Evolutionary conservation across 2,113 vertebrate species (phyloP), one percentile per base, ranked within the genome.

Genomic region (Brachypteracias leptosomus): DNA sequence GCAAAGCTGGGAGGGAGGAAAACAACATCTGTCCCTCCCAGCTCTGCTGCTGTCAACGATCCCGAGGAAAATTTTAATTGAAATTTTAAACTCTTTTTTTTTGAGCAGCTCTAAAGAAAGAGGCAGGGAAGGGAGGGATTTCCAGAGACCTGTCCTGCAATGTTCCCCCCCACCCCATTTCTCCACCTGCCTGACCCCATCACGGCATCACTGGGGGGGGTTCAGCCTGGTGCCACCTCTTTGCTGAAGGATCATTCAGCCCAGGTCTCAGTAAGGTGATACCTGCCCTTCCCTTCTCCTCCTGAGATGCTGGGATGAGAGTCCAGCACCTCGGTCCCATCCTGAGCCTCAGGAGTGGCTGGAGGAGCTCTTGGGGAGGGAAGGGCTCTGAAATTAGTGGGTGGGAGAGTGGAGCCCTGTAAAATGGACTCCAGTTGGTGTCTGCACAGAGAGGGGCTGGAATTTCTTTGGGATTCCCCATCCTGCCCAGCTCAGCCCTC

Each of bases 11-110:
- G 85, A 74, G 87, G 71, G 85, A 74, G 77, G 13, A 87, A 83
- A 90, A 79, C 77, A 85, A 91, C 94, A 94, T 78, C 92, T 81
- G 68, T 68, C 66, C 72, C 61, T 81, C 76, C 66, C 1, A 29
- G 83, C 84, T 49, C 85, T 12, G 79, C 79, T 75, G 7, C 85
- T 59, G 74, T 28, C 62, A 57, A 31, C 49, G 17, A 26, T 52
- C 28, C 75, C 88, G 17, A 63, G 74, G 84, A 58, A 80, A 62
- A 67, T 54, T 35, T 81, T 63, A 67, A 77, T 54, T 47, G 71
- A 42, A 85, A 93, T 49, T 28, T 38, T 55, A 67, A 62, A 51
- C 58, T 66, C 46, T 31, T 46, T 22, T 31, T 14, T 44, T 62
- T 38, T 38, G 4, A 74, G 72, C 47, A 73, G 58, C 47, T 33